phyloP scores from a whole-genome alignment of 2,888 invertebrate genomes.

The Miltochrista miniata region DNA sequence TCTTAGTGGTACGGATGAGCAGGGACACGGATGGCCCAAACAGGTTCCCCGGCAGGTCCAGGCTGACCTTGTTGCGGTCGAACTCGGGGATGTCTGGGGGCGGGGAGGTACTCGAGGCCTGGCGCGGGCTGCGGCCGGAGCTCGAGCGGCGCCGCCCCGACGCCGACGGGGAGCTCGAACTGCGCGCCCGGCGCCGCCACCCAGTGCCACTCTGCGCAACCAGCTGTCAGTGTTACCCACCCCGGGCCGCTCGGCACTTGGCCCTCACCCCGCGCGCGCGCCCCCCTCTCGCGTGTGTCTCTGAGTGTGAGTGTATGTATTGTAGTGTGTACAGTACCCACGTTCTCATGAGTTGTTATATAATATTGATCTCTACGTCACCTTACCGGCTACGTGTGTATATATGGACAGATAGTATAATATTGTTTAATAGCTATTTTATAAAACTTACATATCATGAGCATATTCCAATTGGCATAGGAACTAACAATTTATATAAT shows the following conservation, averaged over 20 bases:
- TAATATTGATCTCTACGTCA: not conserved
- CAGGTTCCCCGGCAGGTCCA: slow-evolving; percentile 86
- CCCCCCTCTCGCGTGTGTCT: not conserved
- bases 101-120: slow-evolving; percentile 52
- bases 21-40: slow-evolving; percentile 88
- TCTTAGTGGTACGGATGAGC: slow-evolving; percentile 86
- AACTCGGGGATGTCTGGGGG: slow-evolving; percentile 80
- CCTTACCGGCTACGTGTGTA: not conserved
- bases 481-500: not conserved
- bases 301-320: not conserved
- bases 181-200: slow-evolving; percentile 50
- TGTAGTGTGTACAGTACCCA: no score
- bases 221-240: slow-evolving; percentile 1
- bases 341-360: no score
- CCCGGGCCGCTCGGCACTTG: no score
- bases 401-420: not conserved
- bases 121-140: slow-evolving; percentile 35
- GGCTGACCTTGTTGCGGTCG: slow-evolving; percentile 86
- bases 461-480: not conserved
- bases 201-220: slow-evolving; percentile 62
- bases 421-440: not conserved
- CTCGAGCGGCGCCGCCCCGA: slow-evolving; percentile 1
- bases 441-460: slow-evolving; percentile 9
- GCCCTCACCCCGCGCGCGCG: not conserved
- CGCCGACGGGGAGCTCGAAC: slow-evolving; percentile 16